Evolutionary conservation across 2,888 invertebrate genomes (phyloP).

Genomic region (Harpagoxenus sublaevis): DNA sequence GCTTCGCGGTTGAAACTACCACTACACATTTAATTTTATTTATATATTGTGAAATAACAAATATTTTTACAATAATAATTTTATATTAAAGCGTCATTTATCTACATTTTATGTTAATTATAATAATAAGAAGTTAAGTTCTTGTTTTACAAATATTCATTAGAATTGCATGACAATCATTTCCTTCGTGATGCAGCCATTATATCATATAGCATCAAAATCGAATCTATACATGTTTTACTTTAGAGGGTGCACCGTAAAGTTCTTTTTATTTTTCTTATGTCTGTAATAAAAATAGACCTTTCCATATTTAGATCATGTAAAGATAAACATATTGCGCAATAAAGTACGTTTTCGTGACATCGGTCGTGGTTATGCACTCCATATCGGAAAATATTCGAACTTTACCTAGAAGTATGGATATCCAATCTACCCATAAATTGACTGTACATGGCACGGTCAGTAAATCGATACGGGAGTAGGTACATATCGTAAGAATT

Average conservation of each 20-base stretch:
- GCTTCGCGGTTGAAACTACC: background rate
- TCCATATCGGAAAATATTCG: conserved; percentile 10
- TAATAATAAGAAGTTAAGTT: background rate
- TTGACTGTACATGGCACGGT: conserved; percentile 36
- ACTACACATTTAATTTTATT: background rate
- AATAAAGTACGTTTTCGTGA: conserved; percentile 16
- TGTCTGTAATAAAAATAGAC: conserved; percentile 9
- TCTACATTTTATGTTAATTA: background rate
- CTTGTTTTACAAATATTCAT: background rate
- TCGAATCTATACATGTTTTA: conserved; percentile 2
- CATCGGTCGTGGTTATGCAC: background rate
- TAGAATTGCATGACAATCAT: background rate
- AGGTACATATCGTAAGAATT: conserved; percentile 56
- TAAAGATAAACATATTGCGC: conserved; percentile 18
- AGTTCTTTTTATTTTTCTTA: background rate
- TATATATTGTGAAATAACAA: background rate
- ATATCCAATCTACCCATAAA: conserved; percentile 36
- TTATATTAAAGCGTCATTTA: background rate
- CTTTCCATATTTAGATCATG: conserved; percentile 13
- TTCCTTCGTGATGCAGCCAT: background rate
- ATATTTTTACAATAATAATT: background rate
- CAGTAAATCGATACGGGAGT: conserved; percentile 60
- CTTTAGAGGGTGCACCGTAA: background rate
- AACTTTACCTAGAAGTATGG: conserved; percentile 29
- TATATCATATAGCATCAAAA: background rate